Evolutionary conservation across 2,113 vertebrate species (phyloP).

Genomic region (Phrynocephalus versicolor): DNA sequence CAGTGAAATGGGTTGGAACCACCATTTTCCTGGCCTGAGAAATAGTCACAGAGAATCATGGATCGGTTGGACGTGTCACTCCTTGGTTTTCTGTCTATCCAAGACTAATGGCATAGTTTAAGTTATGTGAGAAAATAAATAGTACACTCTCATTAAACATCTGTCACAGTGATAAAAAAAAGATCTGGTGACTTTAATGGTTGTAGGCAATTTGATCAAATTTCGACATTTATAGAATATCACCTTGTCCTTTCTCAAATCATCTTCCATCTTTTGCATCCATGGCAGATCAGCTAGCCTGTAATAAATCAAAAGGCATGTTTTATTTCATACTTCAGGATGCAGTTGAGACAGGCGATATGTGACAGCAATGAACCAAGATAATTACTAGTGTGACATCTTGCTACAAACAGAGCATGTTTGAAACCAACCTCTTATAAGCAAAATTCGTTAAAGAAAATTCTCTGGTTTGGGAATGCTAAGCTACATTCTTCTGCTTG

Average conservation of each 20-base stretch:
- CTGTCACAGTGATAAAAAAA: slow-evolving; percentile 12
- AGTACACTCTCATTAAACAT: slow-evolving; percentile 47
- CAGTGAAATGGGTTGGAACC: background rate
- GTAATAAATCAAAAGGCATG: slow-evolving; percentile 36
- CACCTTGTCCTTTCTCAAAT: slow-evolving; percentile 18
- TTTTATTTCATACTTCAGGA: slow-evolving; percentile 11
- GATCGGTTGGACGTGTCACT: background rate
- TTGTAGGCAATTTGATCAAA: slow-evolving; percentile 35
- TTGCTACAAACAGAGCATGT: background rate
- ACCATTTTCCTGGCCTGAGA: slow-evolving; percentile 52
- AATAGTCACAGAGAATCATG: slow-evolving; percentile 39
- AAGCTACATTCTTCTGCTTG: background rate
- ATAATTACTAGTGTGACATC: background rate
- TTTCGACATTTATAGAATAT: slow-evolving; percentile 38
- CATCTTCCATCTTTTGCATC: slow-evolving; percentile 40
- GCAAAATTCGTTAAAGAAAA: background rate
- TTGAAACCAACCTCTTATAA: background rate
- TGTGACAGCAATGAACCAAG: background rate
- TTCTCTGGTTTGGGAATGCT: background rate
- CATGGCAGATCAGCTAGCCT: slow-evolving; percentile 75
- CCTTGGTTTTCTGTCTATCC: slow-evolving; percentile 3
- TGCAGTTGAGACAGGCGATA: background rate
- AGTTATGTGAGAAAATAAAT: slow-evolving; percentile 65
- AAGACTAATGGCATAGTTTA: slow-evolving; percentile 37
- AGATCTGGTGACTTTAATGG: background rate